Evolutionary conservation across 2,888 invertebrate genomes (phyloP).

Genomic region (Pteria penguin): DNA sequence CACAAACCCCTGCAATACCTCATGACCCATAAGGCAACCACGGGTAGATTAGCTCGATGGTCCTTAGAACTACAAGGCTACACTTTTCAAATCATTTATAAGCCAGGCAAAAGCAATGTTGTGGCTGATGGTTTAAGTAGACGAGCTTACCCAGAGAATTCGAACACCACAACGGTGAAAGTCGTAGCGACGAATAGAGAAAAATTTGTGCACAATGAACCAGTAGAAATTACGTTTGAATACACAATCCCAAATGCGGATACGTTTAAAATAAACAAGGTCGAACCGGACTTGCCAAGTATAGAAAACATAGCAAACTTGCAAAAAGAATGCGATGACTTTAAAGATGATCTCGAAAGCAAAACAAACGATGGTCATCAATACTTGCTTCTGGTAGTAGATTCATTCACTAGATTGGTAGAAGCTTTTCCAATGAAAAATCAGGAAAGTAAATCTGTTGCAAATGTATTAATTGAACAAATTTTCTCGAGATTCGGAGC

Average conservation of each 20-base stretch:
- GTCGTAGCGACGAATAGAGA: too few species aligned
- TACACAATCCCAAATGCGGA: too few species aligned
- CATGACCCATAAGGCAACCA: slow-evolving; percentile 21
- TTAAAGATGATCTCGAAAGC: background rate
- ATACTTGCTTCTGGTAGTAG: background rate
- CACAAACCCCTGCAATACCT: slow-evolving; percentile 43
- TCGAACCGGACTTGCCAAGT: background rate
- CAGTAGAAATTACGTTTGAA: too few species aligned
- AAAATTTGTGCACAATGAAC: too few species aligned
- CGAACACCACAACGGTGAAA: too few species aligned
- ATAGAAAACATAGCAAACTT: background rate
- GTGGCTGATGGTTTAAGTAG: background rate
- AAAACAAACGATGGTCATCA: background rate
- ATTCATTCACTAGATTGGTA: background rate
- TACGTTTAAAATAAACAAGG: too few species aligned
- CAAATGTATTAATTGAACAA: background rate
- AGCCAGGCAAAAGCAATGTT: background rate
- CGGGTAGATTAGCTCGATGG: slow-evolving; percentile 48
- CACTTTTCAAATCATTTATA: slow-evolving; percentile 23
- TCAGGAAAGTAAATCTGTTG: background rate
- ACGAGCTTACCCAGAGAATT: background rate
- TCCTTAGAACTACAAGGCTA: slow-evolving; percentile 45
- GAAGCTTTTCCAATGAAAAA: background rate
- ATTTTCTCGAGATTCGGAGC: background rate
- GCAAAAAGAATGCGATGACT: slow-evolving; percentile 13